Conservation (phyloP, 2,113 vertebrate genomes). For the Ailurus styani region DNA sequence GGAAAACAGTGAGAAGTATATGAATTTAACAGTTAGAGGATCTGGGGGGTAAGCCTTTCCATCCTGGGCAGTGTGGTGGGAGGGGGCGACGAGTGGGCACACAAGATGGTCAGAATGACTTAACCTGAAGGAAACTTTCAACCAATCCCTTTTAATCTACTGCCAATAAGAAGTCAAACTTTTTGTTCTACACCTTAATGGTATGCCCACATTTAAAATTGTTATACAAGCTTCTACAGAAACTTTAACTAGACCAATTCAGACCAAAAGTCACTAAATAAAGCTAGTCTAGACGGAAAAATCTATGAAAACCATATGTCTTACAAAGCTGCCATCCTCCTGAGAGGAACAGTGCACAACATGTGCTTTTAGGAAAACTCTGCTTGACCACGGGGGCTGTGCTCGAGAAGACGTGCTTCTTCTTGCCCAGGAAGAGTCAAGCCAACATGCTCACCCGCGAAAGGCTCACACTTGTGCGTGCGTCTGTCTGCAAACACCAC, state of each 20-base stretch:
- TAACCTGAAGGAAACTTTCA: constrained; percentile 43
- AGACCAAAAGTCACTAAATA: constrained; percentile 80
- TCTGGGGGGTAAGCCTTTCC: constrained; percentile 62
- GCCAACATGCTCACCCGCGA: constrained; percentile 32
- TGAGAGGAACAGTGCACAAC: constrained; percentile 67
- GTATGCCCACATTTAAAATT: constrained; percentile 44
- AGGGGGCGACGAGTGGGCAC: not conserved
- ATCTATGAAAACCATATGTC: constrained; percentile 84
- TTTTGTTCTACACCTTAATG: constrained; percentile 78
- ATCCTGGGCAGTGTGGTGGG: constrained; percentile 64
- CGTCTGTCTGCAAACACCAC: constrained; percentile 42
- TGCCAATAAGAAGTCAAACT: constrained; percentile 66
- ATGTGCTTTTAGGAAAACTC: constrained; percentile 63
- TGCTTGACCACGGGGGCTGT: constrained; percentile 43
- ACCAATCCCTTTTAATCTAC: constrained; percentile 21
- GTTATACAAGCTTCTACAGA: constrained; percentile 74
- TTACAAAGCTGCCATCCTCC: constrained; percentile 72
- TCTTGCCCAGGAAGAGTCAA: constrained; percentile 25
- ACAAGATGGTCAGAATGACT: not conserved
- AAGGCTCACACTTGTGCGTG: constrained; percentile 53
- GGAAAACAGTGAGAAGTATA: constrained; percentile 73
- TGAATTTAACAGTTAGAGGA: constrained; percentile 72
- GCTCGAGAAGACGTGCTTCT: not conserved
- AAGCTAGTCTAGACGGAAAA: constrained; percentile 83
- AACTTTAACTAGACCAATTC: constrained; percentile 73